These are phyloP conservation scores for Leptoclinus maculatus DNA, from an alignment of 2,797 vertebrate genomes.

Conservation along the genomic window DNA sequence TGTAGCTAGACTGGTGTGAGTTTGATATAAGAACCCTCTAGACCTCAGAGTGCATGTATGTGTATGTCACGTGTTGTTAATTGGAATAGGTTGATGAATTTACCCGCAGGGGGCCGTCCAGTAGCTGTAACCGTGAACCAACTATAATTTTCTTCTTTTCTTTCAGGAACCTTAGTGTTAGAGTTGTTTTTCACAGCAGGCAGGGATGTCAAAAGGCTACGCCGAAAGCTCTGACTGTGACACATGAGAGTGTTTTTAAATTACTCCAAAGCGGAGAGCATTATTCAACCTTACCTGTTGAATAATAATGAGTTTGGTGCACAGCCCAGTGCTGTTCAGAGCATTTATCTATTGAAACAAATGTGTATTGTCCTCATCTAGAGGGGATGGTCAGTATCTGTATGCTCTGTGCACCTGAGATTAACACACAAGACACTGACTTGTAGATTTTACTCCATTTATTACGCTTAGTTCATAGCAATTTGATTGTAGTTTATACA, in stretches of 20 bases:
- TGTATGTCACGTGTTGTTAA: not conserved
- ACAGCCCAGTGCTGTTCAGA: not conserved
- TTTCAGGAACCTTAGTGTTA: not conserved
- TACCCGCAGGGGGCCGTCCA: not conserved
- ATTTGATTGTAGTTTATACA: not conserved
- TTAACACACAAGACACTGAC: not conserved
- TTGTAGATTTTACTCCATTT: not conserved
- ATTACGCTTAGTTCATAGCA: not conserved
- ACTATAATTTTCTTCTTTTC: not conserved
- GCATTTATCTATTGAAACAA: not conserved
- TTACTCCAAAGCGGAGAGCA: not conserved
- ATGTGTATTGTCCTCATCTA: not conserved
- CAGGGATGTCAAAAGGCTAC: not conserved
- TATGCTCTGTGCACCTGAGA: not conserved
- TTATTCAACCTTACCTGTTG: slow-evolving; percentile 7
- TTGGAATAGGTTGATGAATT: not conserved
- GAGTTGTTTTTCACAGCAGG: not conserved
- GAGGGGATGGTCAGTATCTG: not conserved
- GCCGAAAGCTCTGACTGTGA: not conserved
- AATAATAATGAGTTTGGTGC: slow-evolving; percentile 2
- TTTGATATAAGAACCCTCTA: not conserved
- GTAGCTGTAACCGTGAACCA: not conserved
- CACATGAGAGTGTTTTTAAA: not conserved
- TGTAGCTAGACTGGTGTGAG: not conserved
- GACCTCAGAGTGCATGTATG: not conserved